Evolutionary conservation across 2,888 invertebrate genomes (phyloP), one percentile per base, ranked within the genome.

Genomic region (Diarsia mendica): DNA sequence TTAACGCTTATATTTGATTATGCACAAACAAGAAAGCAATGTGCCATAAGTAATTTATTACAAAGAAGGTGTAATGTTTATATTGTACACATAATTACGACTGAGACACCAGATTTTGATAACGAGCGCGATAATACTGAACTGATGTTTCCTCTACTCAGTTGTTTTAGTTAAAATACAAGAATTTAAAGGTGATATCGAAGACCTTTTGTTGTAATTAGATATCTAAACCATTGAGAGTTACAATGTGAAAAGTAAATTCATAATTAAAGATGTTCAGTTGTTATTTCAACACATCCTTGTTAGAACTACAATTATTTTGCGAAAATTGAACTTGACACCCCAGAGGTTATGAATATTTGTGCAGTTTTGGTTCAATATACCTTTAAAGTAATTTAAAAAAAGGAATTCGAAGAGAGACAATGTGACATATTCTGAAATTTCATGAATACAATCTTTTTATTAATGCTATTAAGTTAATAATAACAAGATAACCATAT

Each of bases 381-480:
- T 18, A 58, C 8, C 8, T 28, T 13, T 28, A 63, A 8, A 44
- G 8, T 28, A 48, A 72, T 67, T 28, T 1, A n/a, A 68, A 67
- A 60, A 72, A 55, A 67, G 13, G 49, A 48, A 53, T 64, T 51
- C 28, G 58, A 39, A 67, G 44, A 20, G 20, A 67, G 75, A 79
- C 68, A 67, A 77, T 66, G 69, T 77, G 51, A 77, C 44, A 67
- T 77, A 64, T 72, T 69, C 58, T 23, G 11, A 66, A 82, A 64
- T 60, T 75, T 77, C 77, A 83, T 77, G 71, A 72, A 55, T 48
- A 51, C 60, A 83, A 83, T 84, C 60, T 84, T 69, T 81, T 80
- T 84, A 77, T 76, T 72, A 82, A 72, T 60, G 76, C n/a, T 83
- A 44, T 83, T 85, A 77, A 80, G 72, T 63, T 80, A 85, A 82